phyloP scores from a whole-genome alignment of 2,797 vertebrate genomes.

The Anolis apletophallus region DNA sequence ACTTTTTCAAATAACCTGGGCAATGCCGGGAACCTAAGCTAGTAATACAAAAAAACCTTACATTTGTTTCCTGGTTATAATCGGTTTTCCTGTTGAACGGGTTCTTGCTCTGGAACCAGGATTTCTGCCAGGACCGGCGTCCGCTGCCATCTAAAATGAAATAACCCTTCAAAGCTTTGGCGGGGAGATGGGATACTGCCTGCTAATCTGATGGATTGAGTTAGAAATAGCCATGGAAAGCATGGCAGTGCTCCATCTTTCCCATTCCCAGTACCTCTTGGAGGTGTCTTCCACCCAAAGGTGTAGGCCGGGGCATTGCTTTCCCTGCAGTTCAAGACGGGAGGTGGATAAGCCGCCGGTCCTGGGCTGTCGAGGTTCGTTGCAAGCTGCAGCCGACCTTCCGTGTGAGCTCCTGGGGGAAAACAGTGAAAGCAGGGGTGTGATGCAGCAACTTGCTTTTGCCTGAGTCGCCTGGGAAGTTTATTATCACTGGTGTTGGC shows the following conservation, averaged over 20 bases:
- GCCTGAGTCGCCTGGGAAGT: too few species aligned
- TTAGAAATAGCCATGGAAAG: neutral
- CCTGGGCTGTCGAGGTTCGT: constrained; percentile 42
- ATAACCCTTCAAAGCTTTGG: too few species aligned
- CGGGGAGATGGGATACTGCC: neutral
- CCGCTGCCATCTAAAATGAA: constrained; percentile 35
- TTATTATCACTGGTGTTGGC: too few species aligned
- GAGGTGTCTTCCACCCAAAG: constrained; percentile 6
- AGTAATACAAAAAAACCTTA: neutral
- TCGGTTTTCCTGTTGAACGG: constrained; percentile 14
- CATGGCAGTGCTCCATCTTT: too few species aligned
- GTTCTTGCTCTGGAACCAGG: constrained; percentile 45
- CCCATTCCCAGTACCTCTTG: neutral
- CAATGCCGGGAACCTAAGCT: too few species aligned
- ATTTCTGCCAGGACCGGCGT: constrained; percentile 29
- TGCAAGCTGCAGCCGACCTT: constrained; percentile 22
- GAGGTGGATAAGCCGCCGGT: constrained; percentile 49
- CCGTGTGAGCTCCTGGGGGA: neutral
- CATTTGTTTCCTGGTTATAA: constrained; percentile 16
- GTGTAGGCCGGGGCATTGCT: neutral
- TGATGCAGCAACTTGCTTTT: too few species aligned
- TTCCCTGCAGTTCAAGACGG: neutral
- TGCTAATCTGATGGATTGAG: neutral
- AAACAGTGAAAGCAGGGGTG: neutral
- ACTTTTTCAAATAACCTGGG: too few species aligned